These are phyloP conservation scores for Zaprionus capensis DNA, from an alignment of 1,140 invertebrate species.

Conservation along the genomic window DNA sequence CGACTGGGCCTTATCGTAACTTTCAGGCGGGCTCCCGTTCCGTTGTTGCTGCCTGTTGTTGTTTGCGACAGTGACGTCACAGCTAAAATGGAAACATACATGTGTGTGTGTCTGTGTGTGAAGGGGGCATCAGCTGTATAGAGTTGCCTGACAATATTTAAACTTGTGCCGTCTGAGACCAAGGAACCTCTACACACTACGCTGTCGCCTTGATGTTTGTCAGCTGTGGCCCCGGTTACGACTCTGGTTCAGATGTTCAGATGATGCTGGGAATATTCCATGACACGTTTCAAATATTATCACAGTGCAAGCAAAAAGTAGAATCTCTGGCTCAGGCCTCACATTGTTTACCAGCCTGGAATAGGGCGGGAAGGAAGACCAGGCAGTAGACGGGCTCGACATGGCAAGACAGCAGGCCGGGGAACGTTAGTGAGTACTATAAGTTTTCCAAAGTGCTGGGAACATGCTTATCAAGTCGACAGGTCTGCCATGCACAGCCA, in stretches of 20 bases:
- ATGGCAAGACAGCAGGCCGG: slow-evolving; percentile 11
- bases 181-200: slow-evolving; percentile 44
- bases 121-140: slow-evolving; percentile 23
- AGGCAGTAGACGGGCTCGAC: slow-evolving; percentile 1
- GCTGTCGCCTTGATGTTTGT: slow-evolving; percentile 43
- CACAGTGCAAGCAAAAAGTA: slow-evolving; percentile 60
- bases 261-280: slow-evolving; percentile 70
- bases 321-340: slow-evolving; percentile 30
- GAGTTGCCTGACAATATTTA: slow-evolving; percentile 66
- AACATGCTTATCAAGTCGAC: slow-evolving; percentile 57
- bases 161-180: slow-evolving; percentile 57
- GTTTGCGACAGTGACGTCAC: slow-evolving; percentile 57
- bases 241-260: slow-evolving; percentile 23
- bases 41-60: slow-evolving; percentile 28
- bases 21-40: slow-evolving; percentile 22
- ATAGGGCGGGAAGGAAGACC: background rate
- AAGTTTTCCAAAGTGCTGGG: slow-evolving; percentile 44
- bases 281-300: slow-evolving; percentile 81
- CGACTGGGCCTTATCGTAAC: slow-evolving; percentile 47
- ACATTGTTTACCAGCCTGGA: slow-evolving; percentile 21
- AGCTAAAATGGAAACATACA: slow-evolving; percentile 48
- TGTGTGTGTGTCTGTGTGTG: background rate
- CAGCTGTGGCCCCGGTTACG: slow-evolving; percentile 17
- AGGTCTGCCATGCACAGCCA: slow-evolving; percentile 16
- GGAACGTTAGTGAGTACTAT: slow-evolving; percentile 27